Percentiles rank a stretch among this genome's conserved stretches.
Evolutionary conservation across 2,888 invertebrate genomes (phyloP).

Genomic region (Torymus aiolomorphi): DNA sequence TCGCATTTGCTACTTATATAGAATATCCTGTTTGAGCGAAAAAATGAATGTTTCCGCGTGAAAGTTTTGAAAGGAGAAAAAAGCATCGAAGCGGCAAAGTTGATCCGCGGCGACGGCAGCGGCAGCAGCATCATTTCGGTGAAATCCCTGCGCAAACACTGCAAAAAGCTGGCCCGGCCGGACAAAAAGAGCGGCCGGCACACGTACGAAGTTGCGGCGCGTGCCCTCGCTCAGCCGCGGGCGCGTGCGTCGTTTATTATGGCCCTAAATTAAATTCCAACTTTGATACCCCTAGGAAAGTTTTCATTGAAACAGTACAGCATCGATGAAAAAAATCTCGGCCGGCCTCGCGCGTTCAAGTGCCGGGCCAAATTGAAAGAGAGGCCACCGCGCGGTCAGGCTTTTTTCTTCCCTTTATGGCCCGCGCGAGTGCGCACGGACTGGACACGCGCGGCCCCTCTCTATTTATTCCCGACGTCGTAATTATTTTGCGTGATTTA

Average conservation of each 20-base stretch:
- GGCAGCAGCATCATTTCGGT: constrained; percentile 6
- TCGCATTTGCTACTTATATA: too few species aligned
- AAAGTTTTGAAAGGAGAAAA: not conserved
- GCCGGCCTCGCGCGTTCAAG: too few species aligned
- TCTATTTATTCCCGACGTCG: constrained; percentile 43
- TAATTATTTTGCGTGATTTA: constrained; percentile 59
- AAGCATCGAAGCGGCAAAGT: constrained; percentile 19
- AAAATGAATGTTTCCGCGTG: too few species aligned
- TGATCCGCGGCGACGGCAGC: not conserved
- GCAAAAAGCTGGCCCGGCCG: not conserved
- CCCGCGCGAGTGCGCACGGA: too few species aligned
- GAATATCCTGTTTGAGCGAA: too few species aligned
- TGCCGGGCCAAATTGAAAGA: constrained; percentile 32
- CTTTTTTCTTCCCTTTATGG: not conserved
- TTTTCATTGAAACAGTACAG: constrained; percentile 50
- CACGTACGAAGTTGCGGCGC: not conserved
- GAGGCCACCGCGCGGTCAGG: not conserved
- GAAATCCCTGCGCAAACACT: constrained; percentile 13
- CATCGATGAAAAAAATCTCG: constrained; percentile 18
- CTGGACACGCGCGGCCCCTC: not conserved
- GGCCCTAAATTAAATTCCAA: constrained; percentile 55
- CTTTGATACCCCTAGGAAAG: constrained; percentile 40
- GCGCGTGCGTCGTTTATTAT: constrained; percentile 48
- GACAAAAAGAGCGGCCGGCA: not conserved
- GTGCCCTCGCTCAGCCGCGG: constrained; percentile 3